phyloP scores from a whole-genome alignment of 1,140 invertebrate genomes.

The Melanaphis sacchari region DNA sequence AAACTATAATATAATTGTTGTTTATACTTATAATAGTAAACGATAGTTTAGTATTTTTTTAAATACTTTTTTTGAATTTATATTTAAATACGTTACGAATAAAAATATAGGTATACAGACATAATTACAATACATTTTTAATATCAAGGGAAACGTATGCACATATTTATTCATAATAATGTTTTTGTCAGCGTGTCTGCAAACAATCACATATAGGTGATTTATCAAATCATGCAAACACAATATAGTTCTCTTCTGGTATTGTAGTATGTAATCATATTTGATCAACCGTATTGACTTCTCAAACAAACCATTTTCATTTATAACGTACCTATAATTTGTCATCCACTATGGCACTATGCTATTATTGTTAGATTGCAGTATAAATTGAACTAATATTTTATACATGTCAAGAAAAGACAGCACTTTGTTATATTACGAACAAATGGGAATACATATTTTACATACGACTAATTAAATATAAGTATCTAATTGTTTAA shows the following conservation, averaged over 20 bases:
- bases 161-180: not conserved
- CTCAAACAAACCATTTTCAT: not conserved
- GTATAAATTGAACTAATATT: not conserved
- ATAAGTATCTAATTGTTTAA: not conserved
- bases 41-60: not conserved
- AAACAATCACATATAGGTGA: not conserved
- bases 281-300: constrained; percentile 1
- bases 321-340: not conserved
- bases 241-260: not conserved
- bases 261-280: not conserved
- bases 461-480: not conserved
- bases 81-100: no score
- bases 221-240: constrained; percentile 17
- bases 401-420: not conserved
- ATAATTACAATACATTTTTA: not conserved
- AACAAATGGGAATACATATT: not conserved
- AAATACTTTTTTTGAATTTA: not conserved
- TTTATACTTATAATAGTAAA: not conserved
- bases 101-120: no score
- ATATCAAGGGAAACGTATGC: not conserved
- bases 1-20: no score
- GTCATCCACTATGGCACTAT: not conserved
- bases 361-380: constrained; percentile 3
- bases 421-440: not conserved
- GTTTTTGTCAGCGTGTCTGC: not conserved